phyloP scores from a whole-genome alignment of 2,797 vertebrate species.

The Propithecus deckenii region DNA sequence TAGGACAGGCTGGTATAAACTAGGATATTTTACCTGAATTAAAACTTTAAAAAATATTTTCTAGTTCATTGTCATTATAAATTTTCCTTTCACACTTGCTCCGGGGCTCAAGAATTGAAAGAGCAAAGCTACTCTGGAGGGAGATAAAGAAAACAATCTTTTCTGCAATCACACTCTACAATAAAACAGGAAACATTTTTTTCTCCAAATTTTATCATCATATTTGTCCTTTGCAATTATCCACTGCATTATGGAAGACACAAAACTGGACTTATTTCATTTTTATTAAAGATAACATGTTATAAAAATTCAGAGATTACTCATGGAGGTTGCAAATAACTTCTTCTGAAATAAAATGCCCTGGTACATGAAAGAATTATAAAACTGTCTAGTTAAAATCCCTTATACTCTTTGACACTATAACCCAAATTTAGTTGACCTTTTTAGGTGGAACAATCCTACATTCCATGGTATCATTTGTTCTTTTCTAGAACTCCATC shows the following conservation, averaged over 20 bases:
- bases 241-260: not conserved
- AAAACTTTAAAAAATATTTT: not conserved
- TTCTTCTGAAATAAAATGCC: constrained; percentile 24
- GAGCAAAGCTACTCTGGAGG: not conserved
- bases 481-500: not conserved
- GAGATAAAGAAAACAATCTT: not conserved
- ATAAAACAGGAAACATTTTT: not conserved
- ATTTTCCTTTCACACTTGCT: not conserved
- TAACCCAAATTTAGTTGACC: not conserved
- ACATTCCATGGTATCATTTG: not conserved
- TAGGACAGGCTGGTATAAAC: not conserved
- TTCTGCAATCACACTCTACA: not conserved
- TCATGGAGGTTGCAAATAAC: not conserved
- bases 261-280: not conserved
- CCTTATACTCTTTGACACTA: not conserved
- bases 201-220: not conserved
- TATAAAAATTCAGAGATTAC: not conserved
- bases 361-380: not conserved
- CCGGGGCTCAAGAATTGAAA: not conserved
- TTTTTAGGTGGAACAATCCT: not conserved
- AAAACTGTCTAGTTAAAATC: not conserved
- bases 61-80: not conserved
- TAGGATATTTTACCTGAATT: not conserved
- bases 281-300: not conserved
- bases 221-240: not conserved